Conservation (phyloP, 1,140 invertebrate genomes). For the Leptinotarsa texana region DNA sequence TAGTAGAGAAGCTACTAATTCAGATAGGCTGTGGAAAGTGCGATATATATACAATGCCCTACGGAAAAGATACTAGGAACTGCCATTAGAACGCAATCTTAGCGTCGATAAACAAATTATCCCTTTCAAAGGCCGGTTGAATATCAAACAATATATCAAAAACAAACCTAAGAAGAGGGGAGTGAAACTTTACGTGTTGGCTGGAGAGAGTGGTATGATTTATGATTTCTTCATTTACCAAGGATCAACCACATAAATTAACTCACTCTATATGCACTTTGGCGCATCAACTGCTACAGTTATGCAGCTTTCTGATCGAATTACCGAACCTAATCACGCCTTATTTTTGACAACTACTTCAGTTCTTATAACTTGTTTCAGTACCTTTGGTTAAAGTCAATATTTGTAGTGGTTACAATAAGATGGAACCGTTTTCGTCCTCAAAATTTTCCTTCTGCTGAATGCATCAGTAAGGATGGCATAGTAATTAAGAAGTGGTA, state of each 20-base stretch:
- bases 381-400: neutral
- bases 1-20: neutral
- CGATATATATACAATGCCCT: neutral
- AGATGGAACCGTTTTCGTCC: neutral
- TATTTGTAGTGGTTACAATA: neutral
- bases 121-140: neutral
- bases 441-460: neutral
- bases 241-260: slow-evolving; percentile 20
- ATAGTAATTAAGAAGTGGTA: neutral
- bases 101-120: slow-evolving; percentile 13
- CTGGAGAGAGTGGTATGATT: neutral
- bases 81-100: neutral
- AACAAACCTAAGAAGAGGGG: neutral
- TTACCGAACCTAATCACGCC: no score
- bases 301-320: neutral
- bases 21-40: neutral
- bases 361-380: neutral
- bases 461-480: neutral
- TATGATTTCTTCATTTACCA: slow-evolving; percentile 28
- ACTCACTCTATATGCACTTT: neutral
- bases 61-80: neutral
- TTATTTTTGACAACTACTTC: neutral
- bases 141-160: neutral
- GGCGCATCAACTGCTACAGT: neutral
- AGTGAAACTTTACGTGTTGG: neutral